Evolutionary conservation across 2,797 vertebrate species (phyloP).

Genomic region (Mus minutoides): DNA sequence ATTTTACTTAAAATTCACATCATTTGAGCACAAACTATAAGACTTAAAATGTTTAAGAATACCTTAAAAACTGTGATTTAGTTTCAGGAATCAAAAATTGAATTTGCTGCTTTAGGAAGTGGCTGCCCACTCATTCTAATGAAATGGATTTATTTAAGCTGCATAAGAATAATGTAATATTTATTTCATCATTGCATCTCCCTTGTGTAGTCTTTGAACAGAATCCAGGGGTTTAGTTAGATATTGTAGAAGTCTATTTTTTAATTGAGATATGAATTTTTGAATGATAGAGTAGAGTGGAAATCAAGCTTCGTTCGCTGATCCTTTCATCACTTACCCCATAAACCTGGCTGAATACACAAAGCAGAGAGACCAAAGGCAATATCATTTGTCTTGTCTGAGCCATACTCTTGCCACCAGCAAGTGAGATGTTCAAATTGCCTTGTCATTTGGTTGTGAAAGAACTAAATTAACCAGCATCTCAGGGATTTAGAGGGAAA

Average conservation of each 20-base stretch:
- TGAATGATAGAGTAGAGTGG: slow-evolving; percentile 3
- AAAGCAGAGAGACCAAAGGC: slow-evolving; percentile 12
- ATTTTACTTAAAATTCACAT: slow-evolving; percentile 32
- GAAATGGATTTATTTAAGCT: slow-evolving; percentile 33
- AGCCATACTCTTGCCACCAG: slow-evolving; percentile 36
- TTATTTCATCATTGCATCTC: slow-evolving; percentile 26
- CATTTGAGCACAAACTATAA: slow-evolving; percentile 9
- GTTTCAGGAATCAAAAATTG: slow-evolving; percentile 41
- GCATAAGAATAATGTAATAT: slow-evolving; percentile 31
- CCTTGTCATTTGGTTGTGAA: slow-evolving; percentile 35
- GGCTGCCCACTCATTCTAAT: neutral
- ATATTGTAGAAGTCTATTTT: neutral
- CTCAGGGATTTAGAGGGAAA: slow-evolving; percentile 17
- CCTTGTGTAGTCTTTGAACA: neutral
- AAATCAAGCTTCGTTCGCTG: slow-evolving; percentile 21
- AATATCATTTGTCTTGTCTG: slow-evolving; percentile 44
- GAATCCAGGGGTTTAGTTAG: slow-evolving; percentile 12
- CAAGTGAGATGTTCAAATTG: slow-evolving; percentile 22
- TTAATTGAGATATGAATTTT: slow-evolving; percentile 9
- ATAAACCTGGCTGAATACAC: slow-evolving; percentile 38
- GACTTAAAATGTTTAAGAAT: slow-evolving; percentile 21
- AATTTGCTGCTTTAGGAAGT: slow-evolving; percentile 60
- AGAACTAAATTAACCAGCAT: slow-evolving; percentile 63
- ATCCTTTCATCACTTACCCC: slow-evolving; percentile 37
- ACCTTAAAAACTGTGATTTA: slow-evolving; percentile 13